These are phyloP conservation scores for Steinernema hermaphroditum DNA, from an alignment of 2,888 invertebrate species.

Conservation along the genomic window DNA sequence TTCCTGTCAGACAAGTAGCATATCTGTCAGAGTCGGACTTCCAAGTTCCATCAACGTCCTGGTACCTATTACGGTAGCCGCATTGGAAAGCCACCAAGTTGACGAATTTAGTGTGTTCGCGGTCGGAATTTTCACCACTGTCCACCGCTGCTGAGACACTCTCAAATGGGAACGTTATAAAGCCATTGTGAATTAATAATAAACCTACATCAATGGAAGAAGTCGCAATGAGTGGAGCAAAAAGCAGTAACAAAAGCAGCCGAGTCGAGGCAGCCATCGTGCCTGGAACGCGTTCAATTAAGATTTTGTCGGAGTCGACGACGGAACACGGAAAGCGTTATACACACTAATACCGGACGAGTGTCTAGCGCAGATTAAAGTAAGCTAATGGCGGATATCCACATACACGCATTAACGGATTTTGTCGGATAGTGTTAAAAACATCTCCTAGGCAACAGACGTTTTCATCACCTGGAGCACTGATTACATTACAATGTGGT, in stretches of 20 bases:
- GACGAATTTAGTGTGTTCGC: constrained; percentile 58
- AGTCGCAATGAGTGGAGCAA: not conserved
- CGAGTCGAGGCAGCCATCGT: constrained; percentile 20
- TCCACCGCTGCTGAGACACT: constrained; percentile 16
- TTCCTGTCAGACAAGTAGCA: constrained; percentile 64
- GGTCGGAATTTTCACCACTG: constrained; percentile 35
- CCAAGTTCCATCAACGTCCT: constrained; percentile 62
- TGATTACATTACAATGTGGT: not conserved
- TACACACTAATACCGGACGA: constrained; percentile 13
- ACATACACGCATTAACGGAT: constrained; percentile 1
- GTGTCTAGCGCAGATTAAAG: not conserved
- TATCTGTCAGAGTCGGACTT: constrained; percentile 56
- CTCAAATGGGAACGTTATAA: not conserved
- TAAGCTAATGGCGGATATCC: not conserved
- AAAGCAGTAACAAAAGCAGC: constrained; percentile 13
- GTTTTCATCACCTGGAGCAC: not conserved
- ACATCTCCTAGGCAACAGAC: constrained; percentile 25
- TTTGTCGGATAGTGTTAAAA: not conserved
- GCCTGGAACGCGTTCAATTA: constrained; percentile 9
- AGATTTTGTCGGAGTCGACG: not conserved
- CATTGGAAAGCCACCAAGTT: constrained; percentile 66
- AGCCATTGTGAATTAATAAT: not conserved
- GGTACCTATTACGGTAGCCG: constrained; percentile 64
- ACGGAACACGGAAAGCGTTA: not conserved
- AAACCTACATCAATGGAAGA: constrained; percentile 7